Evolutionary conservation across 2,113 vertebrate genomes (phyloP), one percentile per base, ranked within the genome.

Genomic region (Fukomys damarensis): DNA sequence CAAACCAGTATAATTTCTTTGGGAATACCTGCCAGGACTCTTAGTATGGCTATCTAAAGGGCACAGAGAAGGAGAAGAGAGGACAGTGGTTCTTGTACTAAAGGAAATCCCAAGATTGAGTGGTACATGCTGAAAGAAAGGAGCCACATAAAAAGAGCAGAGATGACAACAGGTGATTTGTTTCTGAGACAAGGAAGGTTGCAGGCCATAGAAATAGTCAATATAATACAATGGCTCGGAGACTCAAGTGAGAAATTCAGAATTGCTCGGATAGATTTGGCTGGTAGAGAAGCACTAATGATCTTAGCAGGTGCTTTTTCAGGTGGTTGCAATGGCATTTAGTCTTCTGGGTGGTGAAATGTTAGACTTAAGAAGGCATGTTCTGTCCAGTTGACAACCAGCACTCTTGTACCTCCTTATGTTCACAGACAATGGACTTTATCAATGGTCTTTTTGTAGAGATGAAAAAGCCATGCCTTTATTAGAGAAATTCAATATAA

Each of bases 321-420:
- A 65, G 30, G 12, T 81, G 20, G 49, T 14, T 11, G 3, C 1
- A 1, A 2, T 82, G 10, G 14, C 6, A 35, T 30, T 7, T 1
- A 70, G 26, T 76, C 54, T 54, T 81, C 4, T 13, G 8, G 13
- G 5, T 56, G 9, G 14, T n/a, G 17, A 43, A 59, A 81, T 56
- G 22, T 5, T 20, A 86, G 35, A 61, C n/a, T n/a, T 24, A 38
- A 2, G 7, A 86, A 86, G 16, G 46, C 16, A 0, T 16, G 2
- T 41, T 7, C 14, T 70, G 1, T 77, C 4, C 4, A 6, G 0
- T 32, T 68, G 65, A 38, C 0, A 0, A 30, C 16, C 58, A 85
- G 13, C 7, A 56, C 32, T 80, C 68, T 70, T 26, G 41, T 43
- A 16, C 19, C 54, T 20, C 58, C 41, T 76, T 13, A 61, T 84